A percentile compares a stretch with the other conserved stretches of the same genome.
Conservation (phyloP, 2,888 invertebrate genomes). For the Drosophila percnosoma region DNA sequence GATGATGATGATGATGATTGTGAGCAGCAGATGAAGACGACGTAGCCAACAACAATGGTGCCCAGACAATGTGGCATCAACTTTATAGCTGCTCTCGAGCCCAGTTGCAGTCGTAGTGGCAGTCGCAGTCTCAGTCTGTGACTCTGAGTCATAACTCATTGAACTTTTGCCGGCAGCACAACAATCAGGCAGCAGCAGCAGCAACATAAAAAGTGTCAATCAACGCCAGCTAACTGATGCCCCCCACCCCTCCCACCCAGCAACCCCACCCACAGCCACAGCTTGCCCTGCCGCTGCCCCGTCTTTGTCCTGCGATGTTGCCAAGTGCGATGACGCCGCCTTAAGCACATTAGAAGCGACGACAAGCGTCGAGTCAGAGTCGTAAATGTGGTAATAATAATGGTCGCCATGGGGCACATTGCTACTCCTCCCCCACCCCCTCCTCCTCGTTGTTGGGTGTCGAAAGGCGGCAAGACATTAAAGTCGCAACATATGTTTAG, state of each 20-base stretch:
- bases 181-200: slow-evolving; percentile 26
- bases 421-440: neutral
- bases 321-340: slow-evolving; percentile 46
- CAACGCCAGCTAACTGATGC: slow-evolving; percentile 55
- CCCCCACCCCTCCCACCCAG: neutral
- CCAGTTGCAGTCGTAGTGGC: slow-evolving; percentile 4
- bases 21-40: neutral
- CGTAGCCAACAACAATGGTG: slow-evolving; percentile 2
- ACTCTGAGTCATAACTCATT: slow-evolving; percentile 71
- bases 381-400: slow-evolving; percentile 71
- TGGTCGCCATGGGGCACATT: slow-evolving; percentile 66
- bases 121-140: slow-evolving; percentile 1
- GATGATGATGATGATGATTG: neutral
- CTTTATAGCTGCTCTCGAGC: neutral
- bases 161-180: slow-evolving; percentile 63
- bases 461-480: slow-evolving; percentile 72
- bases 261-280: neutral
- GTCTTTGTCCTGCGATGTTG: slow-evolving; percentile 15
- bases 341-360: slow-evolving; percentile 23
- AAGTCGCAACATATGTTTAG: slow-evolving; percentile 73
- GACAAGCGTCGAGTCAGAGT: slow-evolving; percentile 24
- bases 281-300: neutral
- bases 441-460: slow-evolving; percentile 44
- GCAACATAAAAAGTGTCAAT: slow-evolving; percentile 73
- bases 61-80: slow-evolving; percentile 7